Evolutionary conservation across 2,113 vertebrate genomes (phyloP), one percentile per base, ranked within the genome.

Genomic region (Channa argus): DNA sequence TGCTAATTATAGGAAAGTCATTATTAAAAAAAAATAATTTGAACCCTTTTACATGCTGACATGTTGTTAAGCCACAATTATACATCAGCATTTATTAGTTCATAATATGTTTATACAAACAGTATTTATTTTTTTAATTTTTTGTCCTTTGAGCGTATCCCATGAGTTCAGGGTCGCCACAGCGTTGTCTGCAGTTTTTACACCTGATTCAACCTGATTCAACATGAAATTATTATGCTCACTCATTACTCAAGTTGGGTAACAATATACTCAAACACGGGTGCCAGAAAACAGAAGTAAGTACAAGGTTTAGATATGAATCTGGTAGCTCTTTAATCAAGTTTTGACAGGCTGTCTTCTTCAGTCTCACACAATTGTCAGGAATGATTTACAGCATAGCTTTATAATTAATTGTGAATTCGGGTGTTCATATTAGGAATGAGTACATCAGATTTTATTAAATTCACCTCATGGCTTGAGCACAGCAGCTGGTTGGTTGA

Each of bases 321-420:
- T 34, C 50, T 46, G 3, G 9, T 6, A 5, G 38, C 13, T 8
- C 10, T 44, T 72, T 13, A 60, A 59, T 56, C 50, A 45, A 8
- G 6, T 12, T 61, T 60, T 44, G 74, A 84, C 65, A 69, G 65
- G 88, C 71, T 69, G 43, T 77, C 77, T 65, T 81, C 77, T 87
- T 84, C 78, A 58, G 85, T 80, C 68, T 79, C 71, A 53, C 60
- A 12, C 65, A 77, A 49, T 77, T 68, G 68, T 63, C 56, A 46
- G 59, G 46, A 67, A 43, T 82, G 73, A 92, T 90, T 91, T 91
- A 91, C 91, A 87, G 91, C 91, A 89, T 83, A 85, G 41, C 74
- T 50, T 49, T 88, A 82, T 91, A 88, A 94, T 90, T 92, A 93
- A 93, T 94, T 91, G 83, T 71, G 88, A 86, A 89, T 62, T 43